Percentiles rank a stretch among this genome's conserved stretches.
phyloP scores from a whole-genome alignment of 2,888 invertebrate genomes.

The Liodrosophila aerea region DNA sequence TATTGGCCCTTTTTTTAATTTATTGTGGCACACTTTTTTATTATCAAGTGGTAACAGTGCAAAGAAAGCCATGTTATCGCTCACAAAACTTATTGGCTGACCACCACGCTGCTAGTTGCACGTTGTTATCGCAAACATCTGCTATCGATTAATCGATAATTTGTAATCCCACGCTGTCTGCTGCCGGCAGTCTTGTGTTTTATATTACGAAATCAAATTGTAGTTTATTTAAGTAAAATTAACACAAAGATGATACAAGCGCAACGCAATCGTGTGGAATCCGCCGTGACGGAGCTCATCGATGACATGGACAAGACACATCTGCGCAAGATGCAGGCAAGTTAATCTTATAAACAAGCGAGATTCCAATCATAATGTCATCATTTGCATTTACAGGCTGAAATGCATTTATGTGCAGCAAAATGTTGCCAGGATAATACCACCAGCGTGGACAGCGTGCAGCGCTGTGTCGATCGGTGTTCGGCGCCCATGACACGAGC shows the following conservation, averaged over 20 bases:
- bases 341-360: not conserved
- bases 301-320: slow-evolving; percentile 91
- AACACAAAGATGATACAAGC: slow-evolving; percentile 85
- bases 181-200: slow-evolving; percentile 36
- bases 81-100: too few relatives aligned
- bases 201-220: slow-evolving; percentile 65
- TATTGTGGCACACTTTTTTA: too few relatives aligned
- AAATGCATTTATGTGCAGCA: slow-evolving; percentile 95
- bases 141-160: slow-evolving; percentile 10
- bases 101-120: too few relatives aligned
- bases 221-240: slow-evolving; percentile 10
- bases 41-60: too few relatives aligned
- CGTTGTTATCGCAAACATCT: too few relatives aligned
- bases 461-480: slow-evolving; percentile 92
- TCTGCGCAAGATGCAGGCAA: slow-evolving; percentile 94
- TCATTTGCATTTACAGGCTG: slow-evolving; percentile 84
- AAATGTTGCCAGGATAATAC: slow-evolving; percentile 91
- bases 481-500: slow-evolving; percentile 88
- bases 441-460: slow-evolving; percentile 89
- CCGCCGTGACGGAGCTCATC: slow-evolving; percentile 91
- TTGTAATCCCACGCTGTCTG: slow-evolving; percentile 54
- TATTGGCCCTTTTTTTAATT: too few relatives aligned
- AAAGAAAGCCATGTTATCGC: too few relatives aligned
- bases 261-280: slow-evolving; percentile 91
- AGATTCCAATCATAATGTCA: not conserved